These are phyloP conservation scores for Galemys pyrenaicus DNA, from an alignment of 2,113 vertebrate species.

Conservation along the genomic window DNA sequence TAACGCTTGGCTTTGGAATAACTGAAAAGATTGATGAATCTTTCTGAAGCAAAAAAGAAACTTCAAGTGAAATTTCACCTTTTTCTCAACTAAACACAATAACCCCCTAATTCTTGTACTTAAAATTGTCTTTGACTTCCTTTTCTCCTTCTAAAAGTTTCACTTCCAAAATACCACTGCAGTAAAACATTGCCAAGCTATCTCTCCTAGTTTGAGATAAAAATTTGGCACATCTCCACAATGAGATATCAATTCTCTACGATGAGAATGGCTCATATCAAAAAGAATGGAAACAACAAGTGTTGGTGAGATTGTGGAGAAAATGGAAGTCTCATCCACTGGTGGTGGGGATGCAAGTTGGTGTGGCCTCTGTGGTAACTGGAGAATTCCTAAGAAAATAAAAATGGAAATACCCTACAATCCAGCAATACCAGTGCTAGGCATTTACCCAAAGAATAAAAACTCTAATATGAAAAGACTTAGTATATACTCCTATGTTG, in stretches of 20 bases:
- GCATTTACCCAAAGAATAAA: background rate
- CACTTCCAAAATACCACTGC: background rate
- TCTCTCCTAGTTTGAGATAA: slow-evolving; percentile 17
- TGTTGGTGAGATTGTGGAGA: too few relatives aligned
- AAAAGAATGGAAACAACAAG: too few relatives aligned
- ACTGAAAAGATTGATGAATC: slow-evolving; percentile 11
- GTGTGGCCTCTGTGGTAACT: too few relatives aligned
- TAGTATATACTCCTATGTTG: too few relatives aligned
- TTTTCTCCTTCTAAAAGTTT: background rate
- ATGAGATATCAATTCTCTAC: too few relatives aligned
- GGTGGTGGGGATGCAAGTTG: too few relatives aligned
- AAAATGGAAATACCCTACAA: too few relatives aligned
- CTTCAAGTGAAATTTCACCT: background rate
- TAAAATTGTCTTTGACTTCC: background rate
- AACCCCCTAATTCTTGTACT: background rate
- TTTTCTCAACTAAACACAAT: slow-evolving; percentile 13
- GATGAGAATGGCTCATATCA: too few relatives aligned
- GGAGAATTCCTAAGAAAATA: too few relatives aligned
- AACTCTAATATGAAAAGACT: too few relatives aligned
- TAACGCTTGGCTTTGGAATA: background rate
- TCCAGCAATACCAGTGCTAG: too few relatives aligned
- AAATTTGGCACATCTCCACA: background rate
- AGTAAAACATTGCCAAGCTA: slow-evolving; percentile 13
- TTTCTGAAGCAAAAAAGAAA: slow-evolving; percentile 35
- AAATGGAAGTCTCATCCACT: too few relatives aligned